Conservation (phyloP, 1,140 invertebrate genomes). For the Hirudo medicinalis region DNA sequence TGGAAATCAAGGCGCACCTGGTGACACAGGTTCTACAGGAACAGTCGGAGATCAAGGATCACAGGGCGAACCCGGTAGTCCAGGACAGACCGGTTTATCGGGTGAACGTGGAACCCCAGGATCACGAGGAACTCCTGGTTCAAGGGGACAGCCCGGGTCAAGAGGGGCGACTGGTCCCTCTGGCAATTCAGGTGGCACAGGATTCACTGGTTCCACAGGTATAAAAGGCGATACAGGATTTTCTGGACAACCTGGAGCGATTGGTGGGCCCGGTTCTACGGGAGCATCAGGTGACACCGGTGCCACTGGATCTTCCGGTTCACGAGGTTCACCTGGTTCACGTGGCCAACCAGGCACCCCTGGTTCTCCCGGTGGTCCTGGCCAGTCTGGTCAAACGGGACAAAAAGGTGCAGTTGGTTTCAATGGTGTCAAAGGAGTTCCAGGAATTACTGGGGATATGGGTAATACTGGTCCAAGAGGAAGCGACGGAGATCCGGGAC, state of each 20-base stretch:
- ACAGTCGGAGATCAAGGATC: constrained; percentile 25
- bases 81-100: constrained; percentile 10
- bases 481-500: constrained; percentile 41
- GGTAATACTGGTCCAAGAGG: constrained; percentile 2
- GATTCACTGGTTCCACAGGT: constrained; percentile 13
- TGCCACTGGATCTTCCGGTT: constrained; percentile 19
- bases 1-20: constrained; percentile 23
- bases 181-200: constrained; percentile 11
- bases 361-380: constrained; percentile 16
- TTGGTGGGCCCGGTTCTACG: constrained; percentile 9
- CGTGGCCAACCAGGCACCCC: constrained; percentile 14
- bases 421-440: constrained; percentile 25
- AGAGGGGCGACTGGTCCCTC: constrained; percentile 15
- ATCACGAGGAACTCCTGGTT: neutral
- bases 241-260: neutral
- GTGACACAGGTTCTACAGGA: constrained; percentile 15
- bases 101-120: constrained; percentile 10
- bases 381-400: constrained; percentile 15
- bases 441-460: neutral
- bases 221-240: constrained; percentile 10
- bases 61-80: constrained; percentile 28
- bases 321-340: constrained; percentile 14
- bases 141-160: constrained; percentile 9
- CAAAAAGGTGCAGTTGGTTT: constrained; percentile 41
- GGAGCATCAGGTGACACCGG: constrained; percentile 14